Evolutionary conservation across 2,797 vertebrate genomes (phyloP).

Genomic region (Crypturellus tataupa): DNA sequence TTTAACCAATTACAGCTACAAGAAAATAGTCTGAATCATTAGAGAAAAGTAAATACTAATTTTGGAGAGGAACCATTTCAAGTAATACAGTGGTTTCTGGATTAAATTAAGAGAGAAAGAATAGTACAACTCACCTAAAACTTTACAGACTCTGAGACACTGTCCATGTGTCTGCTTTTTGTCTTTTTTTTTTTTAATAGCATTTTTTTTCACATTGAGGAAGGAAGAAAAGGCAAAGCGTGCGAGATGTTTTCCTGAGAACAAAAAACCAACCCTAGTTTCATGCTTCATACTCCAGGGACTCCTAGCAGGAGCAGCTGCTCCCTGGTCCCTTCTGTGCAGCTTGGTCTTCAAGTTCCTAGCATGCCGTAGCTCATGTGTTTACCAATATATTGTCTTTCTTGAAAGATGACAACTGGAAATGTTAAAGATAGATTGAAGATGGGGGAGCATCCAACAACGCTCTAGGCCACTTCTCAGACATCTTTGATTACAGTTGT

Average conservation of each 20-base stretch:
- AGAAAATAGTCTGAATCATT: not conserved
- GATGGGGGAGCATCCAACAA: not conserved
- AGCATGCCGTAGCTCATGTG: not conserved
- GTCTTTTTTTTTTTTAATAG: not conserved
- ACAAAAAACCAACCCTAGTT: not conserved
- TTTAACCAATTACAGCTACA: not conserved
- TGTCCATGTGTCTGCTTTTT: slow-evolving; percentile 1
- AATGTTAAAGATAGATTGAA: not conserved
- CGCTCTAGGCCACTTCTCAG: not conserved
- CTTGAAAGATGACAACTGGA: not conserved
- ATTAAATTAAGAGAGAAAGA: not conserved
- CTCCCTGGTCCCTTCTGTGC: not conserved
- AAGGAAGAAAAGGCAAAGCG: not conserved
- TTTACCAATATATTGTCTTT: fast-evolving
- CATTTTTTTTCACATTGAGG: not conserved
- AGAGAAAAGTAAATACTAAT: not conserved
- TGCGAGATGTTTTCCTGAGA: not conserved
- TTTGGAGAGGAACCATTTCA: not conserved
- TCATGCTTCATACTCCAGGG: not conserved
- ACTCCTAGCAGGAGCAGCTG: not conserved
- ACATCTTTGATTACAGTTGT: not conserved
- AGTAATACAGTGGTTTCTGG: not conserved
- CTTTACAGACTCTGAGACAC: not conserved
- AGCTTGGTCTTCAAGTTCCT: not conserved
- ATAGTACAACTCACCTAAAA: not conserved